Percentiles rank a stretch among this genome's conserved stretches.
These are phyloP conservation scores for Ptiloglossa arizonensis DNA, from an alignment of 1,140 invertebrate species.

Conservation along the genomic window DNA sequence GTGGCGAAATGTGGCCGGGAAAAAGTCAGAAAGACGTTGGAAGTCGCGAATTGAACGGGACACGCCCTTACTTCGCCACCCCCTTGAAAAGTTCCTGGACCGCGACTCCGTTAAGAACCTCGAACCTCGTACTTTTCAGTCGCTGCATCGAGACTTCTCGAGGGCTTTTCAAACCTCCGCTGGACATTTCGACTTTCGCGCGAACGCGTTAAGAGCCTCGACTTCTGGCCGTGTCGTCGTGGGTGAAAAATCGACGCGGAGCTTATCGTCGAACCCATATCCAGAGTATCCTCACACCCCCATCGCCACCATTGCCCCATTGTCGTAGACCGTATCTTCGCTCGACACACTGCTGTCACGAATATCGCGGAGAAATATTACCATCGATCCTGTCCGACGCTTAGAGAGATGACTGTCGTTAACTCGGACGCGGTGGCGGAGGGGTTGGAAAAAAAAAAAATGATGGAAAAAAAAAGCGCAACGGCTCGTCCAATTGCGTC, in stretches of 20 bases:
- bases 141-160: slow-evolving; percentile 46
- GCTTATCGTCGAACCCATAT: slow-evolving; percentile 32
- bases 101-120: slow-evolving; percentile 40
- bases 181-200: slow-evolving; percentile 56
- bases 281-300: slow-evolving; percentile 4
- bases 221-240: slow-evolving; percentile 40
- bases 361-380: slow-evolving; percentile 26
- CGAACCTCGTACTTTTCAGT: slow-evolving; percentile 46
- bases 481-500: too few species aligned
- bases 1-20: neutral
- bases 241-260: slow-evolving; percentile 53
- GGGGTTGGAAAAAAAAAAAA: too few species aligned
- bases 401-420: neutral
- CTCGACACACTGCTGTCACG: slow-evolving; percentile 23
- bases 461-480: too few species aligned
- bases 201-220: slow-evolving; percentile 55
- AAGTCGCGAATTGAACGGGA: slow-evolving; percentile 36
- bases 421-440: too few species aligned
- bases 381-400: neutral
- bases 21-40: slow-evolving; percentile 10
- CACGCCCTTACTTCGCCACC: slow-evolving; percentile 44
- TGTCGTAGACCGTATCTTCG: slow-evolving; percentile 32
- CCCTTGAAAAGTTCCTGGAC: slow-evolving; percentile 22
- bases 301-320: too few species aligned
- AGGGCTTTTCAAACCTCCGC: slow-evolving; percentile 22